Conservation (phyloP, 2,888 invertebrate genomes). For the Poecilus cupreus region DNA sequence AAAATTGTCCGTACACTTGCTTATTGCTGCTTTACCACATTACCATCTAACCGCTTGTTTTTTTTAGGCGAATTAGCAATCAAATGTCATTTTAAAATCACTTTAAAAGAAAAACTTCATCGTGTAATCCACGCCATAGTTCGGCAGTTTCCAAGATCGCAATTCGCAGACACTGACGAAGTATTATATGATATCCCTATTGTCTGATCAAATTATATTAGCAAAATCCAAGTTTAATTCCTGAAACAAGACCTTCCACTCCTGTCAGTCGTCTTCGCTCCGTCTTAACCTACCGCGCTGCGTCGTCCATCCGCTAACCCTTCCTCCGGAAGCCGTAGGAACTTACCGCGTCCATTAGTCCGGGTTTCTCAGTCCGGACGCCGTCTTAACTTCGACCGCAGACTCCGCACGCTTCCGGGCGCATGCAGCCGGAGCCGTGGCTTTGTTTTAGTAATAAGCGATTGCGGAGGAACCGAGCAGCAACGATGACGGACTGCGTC, state of each 20-base stretch:
- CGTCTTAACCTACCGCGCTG: not conserved
- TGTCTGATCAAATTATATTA: not conserved
- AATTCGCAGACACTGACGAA: no score
- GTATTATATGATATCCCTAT: no score
- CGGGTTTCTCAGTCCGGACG: conserved; percentile 61
- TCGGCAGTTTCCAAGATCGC: no score
- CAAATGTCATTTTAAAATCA: no score
- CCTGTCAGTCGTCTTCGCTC: not conserved
- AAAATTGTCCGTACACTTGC: no score
- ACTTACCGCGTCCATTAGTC: conserved; percentile 62
- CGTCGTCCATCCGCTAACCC: not conserved
- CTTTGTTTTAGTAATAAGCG: conserved; percentile 59
- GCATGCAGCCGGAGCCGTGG: not conserved
- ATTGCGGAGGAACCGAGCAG: no score
- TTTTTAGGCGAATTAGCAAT: no score
- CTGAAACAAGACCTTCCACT: not conserved
- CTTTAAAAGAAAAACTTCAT: no score
- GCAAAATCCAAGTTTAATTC: not conserved
- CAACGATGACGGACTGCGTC: no score
- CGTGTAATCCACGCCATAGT: no score
- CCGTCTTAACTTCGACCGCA: conserved; percentile 65
- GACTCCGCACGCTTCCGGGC: conserved; percentile 57
- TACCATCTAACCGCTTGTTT: no score
- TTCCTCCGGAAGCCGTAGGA: conserved; percentile 45
- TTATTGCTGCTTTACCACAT: no score